Conservation (phyloP, 2,797 vertebrate species). For the Poeciliopsis presidionis region DNA sequence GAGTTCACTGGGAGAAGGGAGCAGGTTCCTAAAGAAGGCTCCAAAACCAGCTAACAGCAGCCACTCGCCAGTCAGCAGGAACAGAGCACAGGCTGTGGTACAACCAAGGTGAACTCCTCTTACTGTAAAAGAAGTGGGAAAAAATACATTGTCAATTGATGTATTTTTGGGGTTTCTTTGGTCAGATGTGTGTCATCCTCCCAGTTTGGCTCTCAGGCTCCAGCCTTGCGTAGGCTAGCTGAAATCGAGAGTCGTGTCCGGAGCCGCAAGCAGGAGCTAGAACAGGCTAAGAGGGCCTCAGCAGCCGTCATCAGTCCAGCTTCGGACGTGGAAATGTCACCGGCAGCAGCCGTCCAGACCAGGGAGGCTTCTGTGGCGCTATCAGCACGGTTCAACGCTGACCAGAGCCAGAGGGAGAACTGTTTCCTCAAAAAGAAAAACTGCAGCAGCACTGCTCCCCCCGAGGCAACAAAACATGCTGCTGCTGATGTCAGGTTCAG, state of each 20-base stretch:
- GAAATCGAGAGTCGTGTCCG: constrained; percentile 80
- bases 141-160: background rate
- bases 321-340: background rate
- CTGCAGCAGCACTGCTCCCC: background rate
- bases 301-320: background rate
- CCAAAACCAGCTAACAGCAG: constrained; percentile 32
- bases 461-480: background rate
- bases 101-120: constrained; percentile 38
- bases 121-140: background rate
- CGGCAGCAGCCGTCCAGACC: background rate
- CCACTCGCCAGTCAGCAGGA: constrained; percentile 41
- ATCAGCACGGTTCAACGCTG: constrained; percentile 44
- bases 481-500: background rate
- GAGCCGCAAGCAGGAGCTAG: constrained; percentile 42
- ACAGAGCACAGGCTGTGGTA: constrained; percentile 10
- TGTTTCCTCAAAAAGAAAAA: constrained; percentile 77
- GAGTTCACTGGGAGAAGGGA: constrained; percentile 50
- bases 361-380: constrained; percentile 9
- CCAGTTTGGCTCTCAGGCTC: constrained; percentile 55
- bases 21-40: constrained; percentile 83
- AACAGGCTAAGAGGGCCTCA: background rate
- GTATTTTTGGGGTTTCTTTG: background rate
- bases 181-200: constrained; percentile 47
- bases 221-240: constrained; percentile 75
- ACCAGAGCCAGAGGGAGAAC: constrained; percentile 25